A percentile compares a stretch with the other conserved stretches of the same genome.
Evolutionary conservation across 2,113 vertebrate genomes (phyloP).

Genomic region (Thermophis baileyi): DNA sequence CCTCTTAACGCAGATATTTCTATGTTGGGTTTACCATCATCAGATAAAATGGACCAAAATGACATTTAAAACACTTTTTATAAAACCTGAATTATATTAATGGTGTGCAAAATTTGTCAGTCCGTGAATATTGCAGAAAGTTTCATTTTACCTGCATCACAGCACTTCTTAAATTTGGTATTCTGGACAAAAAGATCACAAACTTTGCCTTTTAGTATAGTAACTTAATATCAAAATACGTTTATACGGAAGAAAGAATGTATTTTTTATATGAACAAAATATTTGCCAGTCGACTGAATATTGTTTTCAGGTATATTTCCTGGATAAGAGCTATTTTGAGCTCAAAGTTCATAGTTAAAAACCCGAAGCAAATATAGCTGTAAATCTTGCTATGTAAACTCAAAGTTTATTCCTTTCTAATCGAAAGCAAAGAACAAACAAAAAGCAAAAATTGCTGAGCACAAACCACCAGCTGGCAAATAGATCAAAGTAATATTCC

Average conservation of each 20-base stretch:
- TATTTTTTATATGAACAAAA: background rate
- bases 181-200: background rate
- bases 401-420: background rate
- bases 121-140: background rate
- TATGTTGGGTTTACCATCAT: background rate
- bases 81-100: background rate
- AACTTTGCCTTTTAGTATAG: background rate
- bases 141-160: background rate
- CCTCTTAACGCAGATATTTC: background rate
- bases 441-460: background rate
- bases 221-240: background rate
- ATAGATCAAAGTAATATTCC: conserved; percentile 20
- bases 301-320: background rate
- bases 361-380: background rate
- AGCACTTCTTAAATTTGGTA: background rate
- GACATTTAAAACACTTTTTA: background rate
- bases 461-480: background rate
- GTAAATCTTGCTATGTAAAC: background rate
- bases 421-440: conserved; percentile 7
- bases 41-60: background rate
- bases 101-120: background rate
- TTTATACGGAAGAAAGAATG: background rate
- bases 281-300: background rate
- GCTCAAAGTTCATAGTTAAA: background rate
- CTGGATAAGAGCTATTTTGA: background rate